Conservation (phyloP, 2,797 vertebrate genomes). For the Pipistrellus pygmaeus region DNA sequence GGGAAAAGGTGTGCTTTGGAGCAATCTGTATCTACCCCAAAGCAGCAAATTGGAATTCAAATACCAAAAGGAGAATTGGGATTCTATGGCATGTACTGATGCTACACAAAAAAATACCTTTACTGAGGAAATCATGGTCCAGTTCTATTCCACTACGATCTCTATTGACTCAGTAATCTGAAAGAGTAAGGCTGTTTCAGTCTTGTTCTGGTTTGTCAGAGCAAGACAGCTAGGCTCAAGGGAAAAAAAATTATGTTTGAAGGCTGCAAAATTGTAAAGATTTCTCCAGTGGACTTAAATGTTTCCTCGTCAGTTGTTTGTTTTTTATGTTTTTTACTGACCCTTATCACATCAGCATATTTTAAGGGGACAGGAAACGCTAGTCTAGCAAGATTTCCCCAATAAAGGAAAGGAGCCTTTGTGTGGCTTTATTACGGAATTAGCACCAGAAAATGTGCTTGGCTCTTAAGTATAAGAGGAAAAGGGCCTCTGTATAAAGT, state of each 20-base stretch:
- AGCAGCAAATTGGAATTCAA: not conserved
- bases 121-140: not conserved
- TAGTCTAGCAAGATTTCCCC: not conserved
- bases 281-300: not conserved
- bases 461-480: not conserved
- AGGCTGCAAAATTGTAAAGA: not conserved
- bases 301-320: not conserved
- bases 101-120: not conserved
- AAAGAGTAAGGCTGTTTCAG: not conserved
- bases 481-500: not conserved
- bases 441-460: not conserved
- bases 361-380: not conserved
- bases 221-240: not conserved
- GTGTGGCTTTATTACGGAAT: not conserved
- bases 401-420: not conserved
- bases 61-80: not conserved
- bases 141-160: not conserved
- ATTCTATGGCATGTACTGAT: not conserved
- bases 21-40: not conserved
- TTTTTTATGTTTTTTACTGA: not conserved
- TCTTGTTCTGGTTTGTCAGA: not conserved
- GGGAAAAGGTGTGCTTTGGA: not conserved
- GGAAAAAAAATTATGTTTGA: not conserved
- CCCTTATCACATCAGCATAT: not conserved
- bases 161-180: rapidly evolving